Conservation (phyloP, 2,797 vertebrate genomes). For the Coregonus suidteri region DNA sequence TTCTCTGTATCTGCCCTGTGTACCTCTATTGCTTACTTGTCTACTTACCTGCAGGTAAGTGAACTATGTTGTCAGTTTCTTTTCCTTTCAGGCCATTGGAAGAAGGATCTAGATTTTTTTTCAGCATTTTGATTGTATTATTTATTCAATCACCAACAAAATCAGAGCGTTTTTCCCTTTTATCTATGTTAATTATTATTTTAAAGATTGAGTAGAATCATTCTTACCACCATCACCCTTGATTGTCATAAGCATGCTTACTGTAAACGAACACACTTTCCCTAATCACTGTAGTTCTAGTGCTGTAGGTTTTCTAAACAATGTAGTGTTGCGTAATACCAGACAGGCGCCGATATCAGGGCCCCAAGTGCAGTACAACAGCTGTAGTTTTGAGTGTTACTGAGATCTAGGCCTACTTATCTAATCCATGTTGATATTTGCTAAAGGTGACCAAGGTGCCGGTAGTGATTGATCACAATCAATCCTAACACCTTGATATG, state of each 20-base stretch:
- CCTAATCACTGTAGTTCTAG: neutral
- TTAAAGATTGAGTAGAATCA: too few species aligned
- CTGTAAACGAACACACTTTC: neutral
- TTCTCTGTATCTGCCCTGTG: neutral
- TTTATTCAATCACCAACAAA: slow-evolving; percentile 7
- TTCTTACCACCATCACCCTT: neutral
- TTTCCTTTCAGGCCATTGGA: neutral
- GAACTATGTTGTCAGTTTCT: neutral
- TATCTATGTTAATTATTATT: neutral
- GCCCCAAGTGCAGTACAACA: neutral
- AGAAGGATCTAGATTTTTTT: neutral
- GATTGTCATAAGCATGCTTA: neutral
- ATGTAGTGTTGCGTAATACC: neutral
- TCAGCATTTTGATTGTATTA: neutral
- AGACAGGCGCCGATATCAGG: neutral
- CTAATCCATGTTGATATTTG: neutral
- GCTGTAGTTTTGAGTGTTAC: neutral
- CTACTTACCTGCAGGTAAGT: slow-evolving; percentile 18
- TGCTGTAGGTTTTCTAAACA: neutral
- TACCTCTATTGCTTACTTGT: neutral
- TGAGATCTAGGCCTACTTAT: neutral
- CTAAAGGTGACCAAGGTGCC: neutral
- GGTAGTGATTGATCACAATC: neutral
- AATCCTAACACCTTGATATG: neutral
- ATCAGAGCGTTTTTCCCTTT: neutral